These are phyloP conservation scores for Orgyia antiqua DNA, from an alignment of 2,888 invertebrate genomes.

Conservation along the genomic window DNA sequence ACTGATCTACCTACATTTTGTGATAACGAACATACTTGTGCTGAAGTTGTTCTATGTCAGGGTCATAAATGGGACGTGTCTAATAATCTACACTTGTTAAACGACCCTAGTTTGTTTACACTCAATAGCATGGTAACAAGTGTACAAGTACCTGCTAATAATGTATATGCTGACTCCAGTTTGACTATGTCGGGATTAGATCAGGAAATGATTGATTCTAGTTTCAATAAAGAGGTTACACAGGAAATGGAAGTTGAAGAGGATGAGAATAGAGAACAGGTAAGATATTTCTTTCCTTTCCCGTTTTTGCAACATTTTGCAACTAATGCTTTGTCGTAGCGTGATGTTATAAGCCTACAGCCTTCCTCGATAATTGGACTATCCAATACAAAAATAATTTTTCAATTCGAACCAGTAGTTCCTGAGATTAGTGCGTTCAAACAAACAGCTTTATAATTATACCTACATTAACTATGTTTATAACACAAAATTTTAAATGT, in stretches of 20 bases:
- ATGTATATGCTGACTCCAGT: conserved; percentile 73
- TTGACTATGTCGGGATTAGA: conserved; percentile 79
- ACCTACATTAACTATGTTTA: too few species aligned
- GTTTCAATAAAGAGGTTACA: conserved; percentile 35
- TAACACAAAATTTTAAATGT: too few species aligned
- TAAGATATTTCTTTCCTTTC: conserved; percentile 14
- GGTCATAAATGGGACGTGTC: conserved; percentile 84
- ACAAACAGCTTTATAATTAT: too few species aligned
- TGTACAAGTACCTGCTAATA: conserved; percentile 59
- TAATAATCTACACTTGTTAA: conserved; percentile 78
- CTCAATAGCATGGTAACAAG: conserved; percentile 70
- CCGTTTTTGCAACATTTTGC: too few species aligned
- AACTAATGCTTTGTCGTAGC: too few species aligned
- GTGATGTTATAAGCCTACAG: too few species aligned
- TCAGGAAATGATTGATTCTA: conserved; percentile 67
- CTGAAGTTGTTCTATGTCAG: conserved; percentile 79
- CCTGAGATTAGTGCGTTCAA: too few species aligned
- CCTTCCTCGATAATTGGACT: too few species aligned
- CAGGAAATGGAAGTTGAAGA: conserved; percentile 40
- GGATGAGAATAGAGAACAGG: conserved; percentile 61
- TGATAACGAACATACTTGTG: conserved; percentile 76
- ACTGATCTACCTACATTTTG: conserved; percentile 44
- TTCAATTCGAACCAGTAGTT: too few species aligned
- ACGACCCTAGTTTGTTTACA: conserved; percentile 68
- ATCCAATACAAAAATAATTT: too few species aligned